Evolutionary conservation across 2,113 vertebrate species (phyloP).

Genomic region (Dendropsophus ebraccatus): DNA sequence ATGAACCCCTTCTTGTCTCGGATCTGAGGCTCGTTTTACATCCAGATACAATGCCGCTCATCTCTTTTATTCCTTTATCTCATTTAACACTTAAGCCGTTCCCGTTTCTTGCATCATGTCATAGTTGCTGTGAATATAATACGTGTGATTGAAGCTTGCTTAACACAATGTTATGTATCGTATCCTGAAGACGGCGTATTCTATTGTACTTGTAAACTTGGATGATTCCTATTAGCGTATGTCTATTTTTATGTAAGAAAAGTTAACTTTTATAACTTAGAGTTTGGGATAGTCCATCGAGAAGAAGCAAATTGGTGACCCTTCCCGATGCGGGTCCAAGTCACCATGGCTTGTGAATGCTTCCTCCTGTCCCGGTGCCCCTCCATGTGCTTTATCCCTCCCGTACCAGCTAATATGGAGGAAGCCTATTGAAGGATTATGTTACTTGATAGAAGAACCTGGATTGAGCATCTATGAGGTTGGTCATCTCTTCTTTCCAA

Average conservation of each 20-base stretch:
- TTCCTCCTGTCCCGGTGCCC: too few relatives aligned
- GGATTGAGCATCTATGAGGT: too few relatives aligned
- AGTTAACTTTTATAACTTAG: too few relatives aligned
- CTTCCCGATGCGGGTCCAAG: too few relatives aligned
- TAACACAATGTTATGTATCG: neutral
- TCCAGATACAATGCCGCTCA: constrained; percentile 31
- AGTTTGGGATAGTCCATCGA: too few relatives aligned
- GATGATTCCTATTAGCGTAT: neutral
- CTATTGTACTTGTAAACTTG: neutral
- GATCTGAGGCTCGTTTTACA: constrained; percentile 7
- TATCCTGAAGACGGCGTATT: neutral
- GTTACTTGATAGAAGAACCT: too few relatives aligned
- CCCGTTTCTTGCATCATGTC: neutral
- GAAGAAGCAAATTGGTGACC: too few relatives aligned
- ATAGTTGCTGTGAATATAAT: neutral
- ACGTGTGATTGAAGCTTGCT: neutral
- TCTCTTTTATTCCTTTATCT: constrained; percentile 22
- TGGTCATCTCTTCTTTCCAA: too few relatives aligned
- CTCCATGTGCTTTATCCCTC: too few relatives aligned
- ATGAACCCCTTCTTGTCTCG: constrained; percentile 5
- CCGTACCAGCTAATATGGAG: too few relatives aligned
- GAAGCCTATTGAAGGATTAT: too few relatives aligned
- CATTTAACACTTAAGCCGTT: neutral
- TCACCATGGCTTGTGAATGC: too few relatives aligned
- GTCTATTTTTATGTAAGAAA: neutral